Evolutionary conservation across 2,113 vertebrate genomes (phyloP), one percentile per base, ranked within the genome.

Genomic region (Amphiprion ocellaris): DNA sequence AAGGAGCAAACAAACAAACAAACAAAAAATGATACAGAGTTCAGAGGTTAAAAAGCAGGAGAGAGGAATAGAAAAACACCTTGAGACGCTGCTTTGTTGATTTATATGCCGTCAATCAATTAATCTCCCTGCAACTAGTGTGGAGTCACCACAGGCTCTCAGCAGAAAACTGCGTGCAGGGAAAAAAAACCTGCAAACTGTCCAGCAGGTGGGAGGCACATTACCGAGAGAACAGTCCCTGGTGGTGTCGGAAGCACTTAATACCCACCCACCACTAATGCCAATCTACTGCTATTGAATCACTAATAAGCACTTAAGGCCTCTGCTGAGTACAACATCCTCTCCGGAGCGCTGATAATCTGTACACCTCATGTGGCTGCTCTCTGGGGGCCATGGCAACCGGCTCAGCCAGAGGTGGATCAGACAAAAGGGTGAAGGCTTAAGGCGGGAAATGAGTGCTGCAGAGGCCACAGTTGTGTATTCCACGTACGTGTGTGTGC

Each of bases 271-370:
- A 71, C 77, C n/a, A 62, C 78, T 62, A 77, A 78, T 46, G 77
- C 76, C 82, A 85, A 83, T 81, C 83, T 75, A 61, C 72, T 12
- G 72, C 80, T 71, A 60, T 62, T 79, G 79, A 88, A 83, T 82
- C 75, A 21, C 80, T 85, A 84, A 87, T 69, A 67, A 85, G 77
- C 85, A 82, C 82, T 92, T 80, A 60, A 71, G 74, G 77, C 68
- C 3, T 0, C 1, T 9, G 72, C 63, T 24, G 86, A 83, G 74
- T 63, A 80, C 21, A 74, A 73, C 77, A 86, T 80, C 68, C 67
- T 79, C 72, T 75, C 63, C 41, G 50, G 78, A 78, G 49, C 47
- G 56, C 65, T 86, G 65, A 82, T 69, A 83, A 82, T 87, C 70
- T 69, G 78, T 12, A 17, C 52, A 10, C 72, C 62, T 56, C 15